These are phyloP conservation scores for Phalacrocorax aristotelis DNA, from an alignment of 2,113 vertebrate genomes.

Conservation along the genomic window DNA sequence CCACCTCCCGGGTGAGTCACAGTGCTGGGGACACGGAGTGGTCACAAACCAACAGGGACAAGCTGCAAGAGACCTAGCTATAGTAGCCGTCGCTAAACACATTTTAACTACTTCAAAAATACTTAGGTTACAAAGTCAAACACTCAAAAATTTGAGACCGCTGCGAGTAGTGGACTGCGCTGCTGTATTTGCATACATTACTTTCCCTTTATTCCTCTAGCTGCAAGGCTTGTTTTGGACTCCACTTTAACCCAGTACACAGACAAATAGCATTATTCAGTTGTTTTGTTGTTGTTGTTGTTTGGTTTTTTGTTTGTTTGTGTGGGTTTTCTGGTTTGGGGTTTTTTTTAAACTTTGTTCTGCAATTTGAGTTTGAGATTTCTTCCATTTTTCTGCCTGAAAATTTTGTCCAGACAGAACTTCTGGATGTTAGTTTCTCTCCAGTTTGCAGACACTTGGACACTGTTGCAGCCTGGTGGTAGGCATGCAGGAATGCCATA, in stretches of 20 bases:
- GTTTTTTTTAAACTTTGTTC: background rate
- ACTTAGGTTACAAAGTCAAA: background rate
- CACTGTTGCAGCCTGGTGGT: background rate
- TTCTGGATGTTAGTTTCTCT: background rate
- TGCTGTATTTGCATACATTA: background rate
- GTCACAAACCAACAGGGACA: too few relatives aligned
- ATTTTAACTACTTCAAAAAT: background rate
- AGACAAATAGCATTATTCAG: background rate
- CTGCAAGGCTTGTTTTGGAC: background rate
- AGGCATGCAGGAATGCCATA: background rate
- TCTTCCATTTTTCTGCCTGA: background rate
- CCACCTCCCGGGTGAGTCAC: conserved; percentile 69
- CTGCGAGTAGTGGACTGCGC: background rate
- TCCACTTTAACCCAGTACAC: background rate
- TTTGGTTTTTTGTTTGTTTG: background rate
- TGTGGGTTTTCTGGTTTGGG: too few relatives aligned
- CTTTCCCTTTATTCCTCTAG: background rate
- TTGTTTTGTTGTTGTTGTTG: background rate
- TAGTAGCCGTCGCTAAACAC: accelerated
- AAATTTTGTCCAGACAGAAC: background rate
- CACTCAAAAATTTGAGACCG: background rate
- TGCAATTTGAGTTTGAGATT: background rate
- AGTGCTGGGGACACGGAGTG: background rate
- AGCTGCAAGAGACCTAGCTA: accelerated
- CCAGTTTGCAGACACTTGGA: background rate